A percentile compares a stretch with the other conserved stretches of the same genome.
phyloP scores from a whole-genome alignment of 2,888 invertebrate genomes.

The Aphrophora alni region DNA sequence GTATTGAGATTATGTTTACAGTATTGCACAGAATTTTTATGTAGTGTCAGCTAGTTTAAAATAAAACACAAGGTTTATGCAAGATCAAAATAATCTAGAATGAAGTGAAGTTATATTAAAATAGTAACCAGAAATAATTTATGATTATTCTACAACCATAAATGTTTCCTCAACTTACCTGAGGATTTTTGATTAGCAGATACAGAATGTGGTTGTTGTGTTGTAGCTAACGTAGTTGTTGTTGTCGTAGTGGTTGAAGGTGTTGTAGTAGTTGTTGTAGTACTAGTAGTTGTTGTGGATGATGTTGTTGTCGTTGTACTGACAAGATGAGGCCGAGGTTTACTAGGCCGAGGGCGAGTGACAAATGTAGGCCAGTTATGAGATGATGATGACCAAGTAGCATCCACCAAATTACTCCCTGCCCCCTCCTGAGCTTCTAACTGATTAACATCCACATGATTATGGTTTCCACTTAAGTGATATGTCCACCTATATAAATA shows the following conservation, averaged over 20 bases:
- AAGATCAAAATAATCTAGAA: not conserved
- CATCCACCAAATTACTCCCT: slow-evolving; percentile 28
- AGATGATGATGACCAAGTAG: slow-evolving; percentile 11
- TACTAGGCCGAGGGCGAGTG: slow-evolving; percentile 32
- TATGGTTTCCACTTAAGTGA: not conserved
- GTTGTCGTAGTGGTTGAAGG: slow-evolving; percentile 55
- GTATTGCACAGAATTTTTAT: too few species aligned
- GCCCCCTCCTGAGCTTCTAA: slow-evolving; percentile 18
- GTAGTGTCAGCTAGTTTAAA: too few species aligned
- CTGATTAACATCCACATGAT: not conserved
- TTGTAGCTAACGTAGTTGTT: slow-evolving; percentile 46
- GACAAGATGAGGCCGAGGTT: slow-evolving; percentile 3
- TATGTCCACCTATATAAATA: not conserved
- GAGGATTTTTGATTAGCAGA: slow-evolving; percentile 33
- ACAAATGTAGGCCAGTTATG: slow-evolving; percentile 30
- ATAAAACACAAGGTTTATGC: too few species aligned
- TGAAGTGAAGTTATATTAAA: too few species aligned
- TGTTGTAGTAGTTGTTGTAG: slow-evolving; percentile 51
- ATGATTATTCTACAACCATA: too few species aligned
- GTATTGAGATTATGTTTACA: too few species aligned
- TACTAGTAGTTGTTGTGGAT: slow-evolving; percentile 54
- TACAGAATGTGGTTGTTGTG: slow-evolving; percentile 7
- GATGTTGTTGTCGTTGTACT: slow-evolving; percentile 42
- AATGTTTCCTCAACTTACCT: slow-evolving; percentile 15
- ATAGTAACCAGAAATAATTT: too few species aligned